Evolutionary conservation across 2,113 vertebrate genomes (phyloP).

Genomic region (Coreoperca whiteheadi): DNA sequence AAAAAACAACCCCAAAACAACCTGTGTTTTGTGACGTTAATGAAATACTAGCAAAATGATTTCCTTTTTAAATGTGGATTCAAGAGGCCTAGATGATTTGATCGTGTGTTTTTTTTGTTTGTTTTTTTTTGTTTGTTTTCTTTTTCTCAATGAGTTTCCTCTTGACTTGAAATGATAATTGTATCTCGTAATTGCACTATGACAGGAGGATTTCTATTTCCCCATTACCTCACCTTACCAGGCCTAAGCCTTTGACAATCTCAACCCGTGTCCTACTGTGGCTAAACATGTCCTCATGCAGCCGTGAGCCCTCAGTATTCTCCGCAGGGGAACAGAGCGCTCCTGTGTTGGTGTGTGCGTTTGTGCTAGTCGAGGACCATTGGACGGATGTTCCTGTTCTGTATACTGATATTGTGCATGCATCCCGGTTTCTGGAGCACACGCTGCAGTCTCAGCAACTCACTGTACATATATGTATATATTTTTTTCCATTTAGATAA

Average conservation of each 20-base stretch:
- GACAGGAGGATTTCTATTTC: slow-evolving; percentile 65
- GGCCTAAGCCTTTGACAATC: slow-evolving; percentile 76
- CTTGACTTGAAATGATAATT: slow-evolving; percentile 72
- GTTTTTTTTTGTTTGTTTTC: too few relatives aligned
- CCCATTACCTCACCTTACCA: slow-evolving; percentile 73
- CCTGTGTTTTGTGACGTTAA: slow-evolving; percentile 29
- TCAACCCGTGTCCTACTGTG: slow-evolving; percentile 62
- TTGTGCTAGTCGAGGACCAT: slow-evolving; percentile 28
- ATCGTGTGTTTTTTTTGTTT: neutral
- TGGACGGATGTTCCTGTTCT: slow-evolving; percentile 31
- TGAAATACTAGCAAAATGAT: slow-evolving; percentile 18
- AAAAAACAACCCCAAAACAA: too few relatives aligned
- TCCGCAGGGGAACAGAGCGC: slow-evolving; percentile 23
- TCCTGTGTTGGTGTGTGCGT: slow-evolving; percentile 9
- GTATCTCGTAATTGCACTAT: slow-evolving; percentile 79
- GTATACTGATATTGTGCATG: slow-evolving; percentile 25
- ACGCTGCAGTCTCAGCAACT: slow-evolving; percentile 36
- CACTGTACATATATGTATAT: slow-evolving; percentile 17
- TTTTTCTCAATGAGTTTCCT: slow-evolving; percentile 19
- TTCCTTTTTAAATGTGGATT: slow-evolving; percentile 30
- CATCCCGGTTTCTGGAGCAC: slow-evolving; percentile 10
- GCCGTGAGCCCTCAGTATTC: slow-evolving; percentile 59
- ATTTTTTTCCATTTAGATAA: slow-evolving; percentile 38
- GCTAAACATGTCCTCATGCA: slow-evolving; percentile 45
- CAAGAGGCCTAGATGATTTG: slow-evolving; percentile 31